These are phyloP conservation scores for Crocallis elinguaria DNA, from an alignment of 2,888 invertebrate species.

Conservation along the genomic window DNA sequence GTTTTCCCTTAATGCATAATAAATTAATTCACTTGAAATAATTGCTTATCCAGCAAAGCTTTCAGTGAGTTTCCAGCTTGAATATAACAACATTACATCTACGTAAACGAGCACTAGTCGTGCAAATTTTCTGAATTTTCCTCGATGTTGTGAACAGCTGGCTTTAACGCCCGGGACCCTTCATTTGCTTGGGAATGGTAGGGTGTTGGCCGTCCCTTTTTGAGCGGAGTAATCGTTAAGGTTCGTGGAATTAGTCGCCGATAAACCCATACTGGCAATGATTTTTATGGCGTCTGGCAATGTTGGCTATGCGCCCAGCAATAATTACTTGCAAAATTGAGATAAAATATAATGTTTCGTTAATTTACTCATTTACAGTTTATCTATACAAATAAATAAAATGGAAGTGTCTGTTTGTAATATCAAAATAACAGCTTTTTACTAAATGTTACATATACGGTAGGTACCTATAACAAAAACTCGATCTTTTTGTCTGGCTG, in stretches of 20 bases:
- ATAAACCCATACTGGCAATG: neutral
- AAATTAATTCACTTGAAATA: conserved; percentile 1
- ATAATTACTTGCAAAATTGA: neutral
- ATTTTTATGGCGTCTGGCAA: neutral
- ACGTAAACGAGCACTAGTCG: conserved; percentile 26
- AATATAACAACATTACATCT: conserved; percentile 23
- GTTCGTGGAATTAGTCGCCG: neutral
- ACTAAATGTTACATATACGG: too few relatives aligned
- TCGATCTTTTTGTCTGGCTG: too few relatives aligned
- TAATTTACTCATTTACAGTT: too few relatives aligned
- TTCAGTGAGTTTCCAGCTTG: conserved; percentile 6
- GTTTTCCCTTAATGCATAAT: conserved; percentile 1
- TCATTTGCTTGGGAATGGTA: conserved; percentile 49
- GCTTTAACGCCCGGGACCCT: conserved; percentile 42
- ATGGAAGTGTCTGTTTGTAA: too few relatives aligned
- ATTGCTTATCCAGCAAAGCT: conserved; percentile 8
- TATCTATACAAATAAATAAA: too few relatives aligned
- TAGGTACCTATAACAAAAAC: too few relatives aligned
- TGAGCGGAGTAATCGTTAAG: conserved; percentile 13
- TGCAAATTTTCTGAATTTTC: conserved; percentile 40
- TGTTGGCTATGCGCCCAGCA: conserved; percentile 4
- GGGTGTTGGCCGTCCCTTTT: conserved; percentile 34
- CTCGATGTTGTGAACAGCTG: conserved; percentile 46
- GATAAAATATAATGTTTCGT: too few relatives aligned
- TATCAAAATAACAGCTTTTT: too few relatives aligned